Base-by-base conservation (phyloP, 2,888 invertebrate genomes). In the Colletes collaris region DNA sequence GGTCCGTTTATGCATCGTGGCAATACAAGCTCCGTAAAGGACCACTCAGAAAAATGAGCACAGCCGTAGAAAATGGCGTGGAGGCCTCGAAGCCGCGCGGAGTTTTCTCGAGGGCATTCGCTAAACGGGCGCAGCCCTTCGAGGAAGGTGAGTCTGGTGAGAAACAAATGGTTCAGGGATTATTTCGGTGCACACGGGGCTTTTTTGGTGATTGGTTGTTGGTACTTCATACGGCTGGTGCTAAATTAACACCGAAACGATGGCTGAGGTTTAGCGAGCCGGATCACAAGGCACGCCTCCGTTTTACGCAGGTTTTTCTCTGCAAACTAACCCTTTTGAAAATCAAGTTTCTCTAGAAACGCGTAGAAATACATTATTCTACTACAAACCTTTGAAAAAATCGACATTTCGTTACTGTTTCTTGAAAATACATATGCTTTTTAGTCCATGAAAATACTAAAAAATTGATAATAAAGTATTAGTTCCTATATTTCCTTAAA, bases 51-150 rank as follows among this genome's bases (percentile, higher is more conserved):
- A 83, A 79, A 87, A 91, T 91, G 91, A 91, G 91, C 86, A 87
- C 91, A 63, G 91, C 85, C 79, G 88, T 91, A 72, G 91, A 91
- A 78, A 91, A 89, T 69, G 89, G 90, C 84, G 86, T 89, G 79
- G 90, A 90, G 79, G 83, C 91, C 81, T 83, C 89, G 71, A 91
- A 91, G 86, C 84, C 91, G 76, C 89, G 89, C 44, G 91, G 91
- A 73, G 91, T 88, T 64, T 92, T 92, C 88, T 90, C 91, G 85
- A 89, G 90, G 82, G 91, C 91, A 74, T 92, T 92, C 70, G 91
- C 91, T 55, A 92, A 91, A 74, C 89, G 91, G 78, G 91, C 91
- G 81, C 91, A 91, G 84, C 91, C 91, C 86, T 88, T 90, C 87
- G 91, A 92, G 85, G 91, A 91, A 91, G 91, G 91, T 92, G 89